Conservation (phyloP, 2,888 invertebrate genomes). For the Esperia sulphurella region DNA sequence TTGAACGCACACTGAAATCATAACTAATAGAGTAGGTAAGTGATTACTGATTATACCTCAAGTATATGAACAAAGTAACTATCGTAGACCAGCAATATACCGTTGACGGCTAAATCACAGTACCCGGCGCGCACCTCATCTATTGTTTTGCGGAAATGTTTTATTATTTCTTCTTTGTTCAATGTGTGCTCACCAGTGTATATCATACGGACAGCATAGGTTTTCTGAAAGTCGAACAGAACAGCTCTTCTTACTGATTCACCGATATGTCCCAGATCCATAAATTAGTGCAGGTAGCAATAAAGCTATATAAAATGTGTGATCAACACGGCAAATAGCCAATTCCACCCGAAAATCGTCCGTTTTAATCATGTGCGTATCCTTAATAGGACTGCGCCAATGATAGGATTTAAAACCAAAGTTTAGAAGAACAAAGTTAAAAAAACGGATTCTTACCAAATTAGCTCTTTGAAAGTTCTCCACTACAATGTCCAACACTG, state of each 20-base stretch:
- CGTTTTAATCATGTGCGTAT: too few species aligned
- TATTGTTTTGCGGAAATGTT: constrained; percentile 45
- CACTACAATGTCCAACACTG: constrained; percentile 58
- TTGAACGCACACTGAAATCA: too few species aligned
- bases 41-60: constrained; percentile 54
- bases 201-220: constrained; percentile 65
- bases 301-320: too few species aligned
- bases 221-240: constrained; percentile 51
- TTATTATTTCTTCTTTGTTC: constrained; percentile 47
- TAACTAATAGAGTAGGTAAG: too few species aligned
- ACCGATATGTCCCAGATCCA: too few species aligned
- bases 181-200: constrained; percentile 67
- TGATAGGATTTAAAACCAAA: too few species aligned
- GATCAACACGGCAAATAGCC: too few species aligned
- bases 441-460: constrained; percentile 46
- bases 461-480: constrained; percentile 52
- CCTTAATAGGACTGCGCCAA: too few species aligned
- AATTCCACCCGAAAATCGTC: too few species aligned
- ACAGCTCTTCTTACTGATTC: too few species aligned
- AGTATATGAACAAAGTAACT: constrained; percentile 74
- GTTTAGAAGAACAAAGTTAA: not conserved
- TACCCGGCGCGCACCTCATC: constrained; percentile 54
- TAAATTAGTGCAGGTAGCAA: too few species aligned
- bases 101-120: constrained; percentile 62
- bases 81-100: constrained; percentile 68